A percentile compares a stretch with the other conserved stretches of the same genome.
These are phyloP conservation scores for Aratinga solstitialis DNA, from an alignment of 2,797 vertebrate genomes.

Conservation along the genomic window DNA sequence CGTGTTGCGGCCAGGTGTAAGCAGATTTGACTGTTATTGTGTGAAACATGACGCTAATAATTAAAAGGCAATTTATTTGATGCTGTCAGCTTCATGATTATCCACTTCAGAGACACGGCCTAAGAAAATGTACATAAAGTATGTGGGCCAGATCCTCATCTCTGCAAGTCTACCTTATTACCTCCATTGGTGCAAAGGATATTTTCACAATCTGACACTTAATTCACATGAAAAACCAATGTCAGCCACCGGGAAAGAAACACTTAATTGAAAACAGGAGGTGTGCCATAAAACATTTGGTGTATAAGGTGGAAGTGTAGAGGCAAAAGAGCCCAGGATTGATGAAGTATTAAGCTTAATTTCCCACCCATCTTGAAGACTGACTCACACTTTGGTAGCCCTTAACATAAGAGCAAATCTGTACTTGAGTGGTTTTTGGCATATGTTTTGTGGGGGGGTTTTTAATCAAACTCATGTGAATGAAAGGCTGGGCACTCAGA, in stretches of 20 bases:
- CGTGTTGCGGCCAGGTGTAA: background rate
- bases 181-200: background rate
- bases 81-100: background rate
- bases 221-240: background rate
- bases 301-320: background rate
- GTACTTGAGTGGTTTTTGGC: background rate
- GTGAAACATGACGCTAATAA: constrained; percentile 6
- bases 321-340: background rate
- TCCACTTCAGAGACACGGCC: background rate
- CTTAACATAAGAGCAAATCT: background rate
- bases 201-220: background rate
- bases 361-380: background rate
- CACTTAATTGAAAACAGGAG: background rate
- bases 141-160: background rate
- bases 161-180: background rate
- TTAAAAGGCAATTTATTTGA: constrained; percentile 28
- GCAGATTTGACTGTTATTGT: background rate
- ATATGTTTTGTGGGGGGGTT: rapidly evolving
- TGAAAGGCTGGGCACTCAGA: background rate
- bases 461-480: rapidly evolving
- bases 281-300: background rate
- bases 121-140: background rate
- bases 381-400: background rate
- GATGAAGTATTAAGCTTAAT: background rate
- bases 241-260: background rate